Percentiles rank a stretch among this genome's conserved stretches.
Evolutionary conservation across 2,888 invertebrate genomes (phyloP).

Genomic region (Zygaena filipendulae): DNA sequence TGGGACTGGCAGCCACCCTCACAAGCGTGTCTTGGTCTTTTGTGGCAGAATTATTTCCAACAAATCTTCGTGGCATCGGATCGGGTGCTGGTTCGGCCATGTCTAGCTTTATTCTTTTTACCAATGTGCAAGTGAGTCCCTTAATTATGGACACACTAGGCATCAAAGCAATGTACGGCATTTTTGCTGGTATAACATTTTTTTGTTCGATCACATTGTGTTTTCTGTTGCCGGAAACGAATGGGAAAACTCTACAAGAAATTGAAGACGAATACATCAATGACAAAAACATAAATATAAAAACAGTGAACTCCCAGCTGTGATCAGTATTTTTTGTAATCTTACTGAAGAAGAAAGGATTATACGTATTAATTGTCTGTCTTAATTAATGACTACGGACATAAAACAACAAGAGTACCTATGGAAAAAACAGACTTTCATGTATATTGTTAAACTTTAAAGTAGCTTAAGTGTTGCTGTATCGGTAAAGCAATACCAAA

Average conservation of each 20-base stretch:
- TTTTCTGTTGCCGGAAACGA: slow-evolving; percentile 35
- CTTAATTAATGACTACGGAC: no score
- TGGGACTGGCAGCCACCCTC: slow-evolving; percentile 23
- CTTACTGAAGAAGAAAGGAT: no score
- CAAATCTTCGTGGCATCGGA: slow-evolving; percentile 31
- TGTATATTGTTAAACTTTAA: no score
- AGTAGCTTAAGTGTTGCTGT: no score
- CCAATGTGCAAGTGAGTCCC: slow-evolving; percentile 31
- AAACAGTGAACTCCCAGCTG: no score
- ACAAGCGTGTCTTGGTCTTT: slow-evolving; percentile 32
- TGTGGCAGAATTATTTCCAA: slow-evolving; percentile 33
- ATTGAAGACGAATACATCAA: slow-evolving; percentile 69
- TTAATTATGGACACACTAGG: slow-evolving; percentile 24
- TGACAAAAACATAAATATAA: no score
- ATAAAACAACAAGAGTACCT: no score
- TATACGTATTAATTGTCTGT: no score
- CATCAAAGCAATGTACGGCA: slow-evolving; percentile 23
- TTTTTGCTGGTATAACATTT: slow-evolving; percentile 24
- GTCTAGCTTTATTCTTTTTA: slow-evolving; percentile 26
- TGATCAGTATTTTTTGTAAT: no score
- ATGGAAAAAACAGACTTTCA: no score
- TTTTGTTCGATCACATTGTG: slow-evolving; percentile 21
- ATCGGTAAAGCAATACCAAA: no score
- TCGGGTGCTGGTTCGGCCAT: slow-evolving; percentile 30
- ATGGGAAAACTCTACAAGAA: slow-evolving; percentile 74